Evolutionary conservation across 2,888 invertebrate genomes (phyloP), one percentile per base, ranked within the genome.

Genomic region (Podabrus alpinus): DNA sequence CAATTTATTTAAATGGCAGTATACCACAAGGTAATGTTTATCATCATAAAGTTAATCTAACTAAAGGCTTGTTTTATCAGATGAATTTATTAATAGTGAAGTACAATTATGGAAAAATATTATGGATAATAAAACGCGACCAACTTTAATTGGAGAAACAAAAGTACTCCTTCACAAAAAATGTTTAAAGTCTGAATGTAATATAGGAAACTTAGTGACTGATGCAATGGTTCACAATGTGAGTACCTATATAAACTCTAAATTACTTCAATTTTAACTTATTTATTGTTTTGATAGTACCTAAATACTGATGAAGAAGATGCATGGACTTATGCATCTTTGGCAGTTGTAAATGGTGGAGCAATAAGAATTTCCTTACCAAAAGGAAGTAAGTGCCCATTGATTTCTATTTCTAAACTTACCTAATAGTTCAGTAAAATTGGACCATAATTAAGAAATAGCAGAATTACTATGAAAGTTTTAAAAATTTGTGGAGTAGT

Each of bases 161-260:
- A 85, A 88, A 78, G 92, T 94, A 0, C 85, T 88, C 15, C 84
- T 95, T 59, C 89, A 88, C 29, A 85, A 86, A 0, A 82, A 85
- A 1, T 94, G 94, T 80, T 83, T 90, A 0, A 87, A 87, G 10
- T 83, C 82, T 0, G 95, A 95, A 85, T 95, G 95, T 81, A 93
- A 92, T 81, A 86, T 95, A 66, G 95, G 94, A 24, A 93, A 91
- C 84, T 90, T 94, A 21, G 89, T 94, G 68, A 90, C 93, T 29
- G 94, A 95, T 79, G 92, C 94, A 0, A 91, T 92, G 87, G 88
- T 94, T 76, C 87, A 62, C 15, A 62, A 62, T 21, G 72, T 72
- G 11, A 72, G 67, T 62, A 7, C n/a, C 3, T 19, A 13, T 9
- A 19, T 0, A 15, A 13, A 15, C n/a, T 19, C 13, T 29, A 13